Conservation (phyloP, 2,113 vertebrate species). For the Podarcis cretensis region DNA sequence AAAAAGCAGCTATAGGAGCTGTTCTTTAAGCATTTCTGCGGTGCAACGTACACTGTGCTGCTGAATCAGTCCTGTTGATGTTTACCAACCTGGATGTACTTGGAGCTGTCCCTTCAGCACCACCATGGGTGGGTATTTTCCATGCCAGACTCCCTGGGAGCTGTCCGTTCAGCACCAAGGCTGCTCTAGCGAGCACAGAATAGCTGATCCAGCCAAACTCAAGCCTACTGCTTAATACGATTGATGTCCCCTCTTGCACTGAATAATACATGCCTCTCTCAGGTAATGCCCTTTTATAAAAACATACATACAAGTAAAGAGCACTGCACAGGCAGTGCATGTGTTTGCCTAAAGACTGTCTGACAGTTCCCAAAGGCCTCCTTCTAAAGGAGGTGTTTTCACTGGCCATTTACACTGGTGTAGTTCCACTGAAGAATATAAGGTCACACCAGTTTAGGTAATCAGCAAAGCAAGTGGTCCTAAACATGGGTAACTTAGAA, state of each 20-base stretch:
- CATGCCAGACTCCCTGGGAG: background rate
- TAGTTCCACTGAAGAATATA: background rate
- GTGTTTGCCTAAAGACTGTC: slow-evolving; percentile 53
- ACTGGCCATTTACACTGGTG: background rate
- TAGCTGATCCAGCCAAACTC: slow-evolving; percentile 26
- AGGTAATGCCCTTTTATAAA: slow-evolving; percentile 75
- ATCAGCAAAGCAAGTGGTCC: slow-evolving; percentile 9
- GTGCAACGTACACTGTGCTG: slow-evolving; percentile 4
- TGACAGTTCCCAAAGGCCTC: slow-evolving; percentile 38
- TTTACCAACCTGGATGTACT: background rate
- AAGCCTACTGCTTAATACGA: slow-evolving; percentile 46
- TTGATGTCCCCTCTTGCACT: slow-evolving; percentile 67
- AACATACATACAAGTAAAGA: background rate
- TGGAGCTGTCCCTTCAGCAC: slow-evolving; percentile 37
- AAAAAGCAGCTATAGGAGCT: background rate
- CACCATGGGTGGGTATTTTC: background rate
- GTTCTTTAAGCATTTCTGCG: slow-evolving; percentile 36
- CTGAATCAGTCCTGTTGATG: background rate
- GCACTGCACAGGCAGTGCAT: slow-evolving; percentile 47
- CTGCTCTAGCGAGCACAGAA: background rate
- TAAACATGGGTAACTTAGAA: slow-evolving; percentile 50
- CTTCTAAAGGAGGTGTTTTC: background rate
- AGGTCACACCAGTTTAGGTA: background rate
- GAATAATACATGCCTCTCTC: slow-evolving; percentile 72
- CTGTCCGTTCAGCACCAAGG: background rate